Evolutionary conservation across 2,797 vertebrate species (phyloP), one percentile per base, ranked within the genome.

Genomic region (Enoplosus armatus): DNA sequence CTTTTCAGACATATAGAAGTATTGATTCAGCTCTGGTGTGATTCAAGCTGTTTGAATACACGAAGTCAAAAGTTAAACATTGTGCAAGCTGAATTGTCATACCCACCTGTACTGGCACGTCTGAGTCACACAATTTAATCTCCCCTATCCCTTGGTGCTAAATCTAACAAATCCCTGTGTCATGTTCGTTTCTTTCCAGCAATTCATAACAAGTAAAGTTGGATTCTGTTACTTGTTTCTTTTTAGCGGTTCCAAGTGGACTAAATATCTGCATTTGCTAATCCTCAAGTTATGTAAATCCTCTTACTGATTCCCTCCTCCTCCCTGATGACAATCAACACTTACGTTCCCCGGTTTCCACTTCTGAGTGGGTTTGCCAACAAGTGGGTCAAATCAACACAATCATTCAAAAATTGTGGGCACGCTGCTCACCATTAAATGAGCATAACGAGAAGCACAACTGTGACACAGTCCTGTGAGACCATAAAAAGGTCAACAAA

Each of bases 341-440:
- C 62, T 76, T 12, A 43, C 3, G 29, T 59, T 22, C 26, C 33
- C 33, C 18, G 9, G 66, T 53, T 74, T 75, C 31, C 35, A 31
- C 62, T 47, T 75, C 65, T 1, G 12, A 62, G 63, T 72, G 55
- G 61, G 43, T 55, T 65, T 51, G 54, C 47, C 74, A 80, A 65
- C 51, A 50, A n/a, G n/a, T 0, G 3, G 60, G 62, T 20, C 9
- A 62, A 80, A 50, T 58, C 50, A 54, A 65, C 26, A 24, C 24
- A 43, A 31, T 27, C 45, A 8, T 65, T 54, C 35, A 59, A 35
- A 73, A 70, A 26, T 41, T 31, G 59, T 41, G 43, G 59, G 24
- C 53, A 14, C 15, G 0, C 39, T 20, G 59, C 16, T 81, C 55
- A 11, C 20, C 27, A 27, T 45, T 14, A 37, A 63, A 27, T 22